These are phyloP conservation scores for Lates calcarifer DNA, from an alignment of 2,113 vertebrate species.

Conservation along the genomic window DNA sequence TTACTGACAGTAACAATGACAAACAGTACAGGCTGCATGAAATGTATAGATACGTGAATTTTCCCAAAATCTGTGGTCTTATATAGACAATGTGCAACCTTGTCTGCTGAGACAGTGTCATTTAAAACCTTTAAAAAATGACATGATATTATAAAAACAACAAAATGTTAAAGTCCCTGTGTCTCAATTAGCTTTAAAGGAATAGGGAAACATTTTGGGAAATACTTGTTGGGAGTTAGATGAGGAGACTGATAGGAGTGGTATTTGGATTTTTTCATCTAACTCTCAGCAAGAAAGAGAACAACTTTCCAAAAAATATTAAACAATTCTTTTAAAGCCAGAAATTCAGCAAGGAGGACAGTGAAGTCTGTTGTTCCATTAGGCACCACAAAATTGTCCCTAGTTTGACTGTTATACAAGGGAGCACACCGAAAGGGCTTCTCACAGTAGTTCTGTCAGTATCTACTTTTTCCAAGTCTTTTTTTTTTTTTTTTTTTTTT, in stretches of 20 bases:
- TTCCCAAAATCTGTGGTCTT: neutral
- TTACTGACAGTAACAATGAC: neutral
- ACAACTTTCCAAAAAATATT: neutral
- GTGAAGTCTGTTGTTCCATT: neutral
- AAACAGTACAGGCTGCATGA: constrained; percentile 3
- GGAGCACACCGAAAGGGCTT: constrained; percentile 64
- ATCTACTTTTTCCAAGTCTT: neutral
- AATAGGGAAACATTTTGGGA: neutral
- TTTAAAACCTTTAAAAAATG: neutral
- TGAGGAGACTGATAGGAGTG: no score
- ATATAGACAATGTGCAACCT: neutral
- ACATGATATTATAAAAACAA: neutral
- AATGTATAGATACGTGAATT: neutral
- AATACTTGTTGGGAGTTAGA: neutral
- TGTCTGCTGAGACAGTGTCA: neutral
- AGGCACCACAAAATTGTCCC: neutral
- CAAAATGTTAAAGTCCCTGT: neutral
- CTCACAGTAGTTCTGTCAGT: constrained; percentile 15
- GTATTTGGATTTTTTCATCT: neutral
- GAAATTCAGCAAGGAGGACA: neutral
- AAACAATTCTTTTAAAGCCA: neutral
- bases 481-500: no score
- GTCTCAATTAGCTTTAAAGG: neutral
- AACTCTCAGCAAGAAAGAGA: neutral
- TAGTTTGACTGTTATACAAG: constrained; percentile 62